Base-by-base conservation (phyloP, 2,888 invertebrate species). In the Drosophila ezoana region DNA sequence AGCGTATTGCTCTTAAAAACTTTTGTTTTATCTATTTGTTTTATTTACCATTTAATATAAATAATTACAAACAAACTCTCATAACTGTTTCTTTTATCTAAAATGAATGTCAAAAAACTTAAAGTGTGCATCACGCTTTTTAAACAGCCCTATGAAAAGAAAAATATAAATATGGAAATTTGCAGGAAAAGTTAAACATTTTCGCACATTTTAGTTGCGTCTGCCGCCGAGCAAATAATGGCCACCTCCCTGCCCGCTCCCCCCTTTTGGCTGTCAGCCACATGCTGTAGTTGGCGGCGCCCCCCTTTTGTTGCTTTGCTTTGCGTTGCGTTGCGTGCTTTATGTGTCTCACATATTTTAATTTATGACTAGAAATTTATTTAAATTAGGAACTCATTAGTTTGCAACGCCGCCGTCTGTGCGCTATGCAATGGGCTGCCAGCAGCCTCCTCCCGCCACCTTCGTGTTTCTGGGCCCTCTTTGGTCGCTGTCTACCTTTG, bases 361-460 rank as follows among this genome's bases (percentile, higher is more conserved):
- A 89, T 87, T 86, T 89, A 86, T 86, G 86, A 85, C 78, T 74
- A 65, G 80, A 87, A 81, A 87, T 87, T 85, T 89, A 87, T 87
- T 87, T 87, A 87, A 87, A 87, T 87, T 87, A 87, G 86, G 82
- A 89, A 87, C 89, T 87, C 88, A 87, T 87, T 87, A 87, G 89
- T 85, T 85, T 70, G 74, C 86, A 76, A 56, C 72, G 63, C 60
- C 59, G 74, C 43, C 65, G 58, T 45, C 61, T 60, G 54, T 51
- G 54, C 41, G 56, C 62, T 66, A 38, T 23, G 41, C 68, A 52
- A 40, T n/a, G 18, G 52, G 41, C 59, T 45, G 49, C 38, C 43
- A 18, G 23, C 54, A 20, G n/a, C 47, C 11, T 18, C 28, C 45
- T 11, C 11, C 9, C 14, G 18, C 33, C 63, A 14, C 44, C 54